Evolutionary conservation across 2,113 vertebrate genomes (phyloP).

Genomic region (Corvus hawaiiensis): DNA sequence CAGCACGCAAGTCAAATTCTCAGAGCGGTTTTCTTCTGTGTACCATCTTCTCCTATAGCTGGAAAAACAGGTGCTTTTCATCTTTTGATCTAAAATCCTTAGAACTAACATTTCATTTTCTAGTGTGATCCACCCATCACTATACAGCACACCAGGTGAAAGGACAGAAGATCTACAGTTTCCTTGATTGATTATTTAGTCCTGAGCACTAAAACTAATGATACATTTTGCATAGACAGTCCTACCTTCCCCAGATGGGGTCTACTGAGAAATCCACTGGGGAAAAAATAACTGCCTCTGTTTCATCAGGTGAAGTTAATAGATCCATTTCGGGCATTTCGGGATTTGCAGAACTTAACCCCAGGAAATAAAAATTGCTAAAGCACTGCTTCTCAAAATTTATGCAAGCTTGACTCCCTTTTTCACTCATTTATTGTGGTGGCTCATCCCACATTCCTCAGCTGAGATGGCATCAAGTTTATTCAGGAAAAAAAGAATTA

Average conservation of each 20-base stretch:
- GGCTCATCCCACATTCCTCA: constrained; percentile 27
- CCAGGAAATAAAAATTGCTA: neutral
- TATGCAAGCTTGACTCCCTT: neutral
- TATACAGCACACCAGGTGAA: neutral
- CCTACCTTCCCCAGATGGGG: neutral
- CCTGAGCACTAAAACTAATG: neutral
- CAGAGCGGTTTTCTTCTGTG: neutral
- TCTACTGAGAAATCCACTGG: neutral
- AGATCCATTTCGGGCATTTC: neutral
- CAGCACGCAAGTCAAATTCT: neutral
- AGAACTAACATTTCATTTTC: neutral
- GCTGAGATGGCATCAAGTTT: neutral
- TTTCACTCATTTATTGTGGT: neutral
- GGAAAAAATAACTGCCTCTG: neutral
- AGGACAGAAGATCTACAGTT: neutral
- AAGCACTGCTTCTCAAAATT: neutral
- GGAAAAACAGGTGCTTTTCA: neutral
- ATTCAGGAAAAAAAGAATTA: constrained; percentile 9
- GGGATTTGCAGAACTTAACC: neutral
- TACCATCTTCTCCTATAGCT: neutral
- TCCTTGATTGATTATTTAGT: neutral
- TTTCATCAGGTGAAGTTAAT: neutral
- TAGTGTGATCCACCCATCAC: neutral
- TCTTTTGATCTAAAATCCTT: neutral
- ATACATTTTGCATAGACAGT: neutral